Evolutionary conservation across 1,140 invertebrate genomes (phyloP).

Genomic region (Anastatus disparis): DNA sequence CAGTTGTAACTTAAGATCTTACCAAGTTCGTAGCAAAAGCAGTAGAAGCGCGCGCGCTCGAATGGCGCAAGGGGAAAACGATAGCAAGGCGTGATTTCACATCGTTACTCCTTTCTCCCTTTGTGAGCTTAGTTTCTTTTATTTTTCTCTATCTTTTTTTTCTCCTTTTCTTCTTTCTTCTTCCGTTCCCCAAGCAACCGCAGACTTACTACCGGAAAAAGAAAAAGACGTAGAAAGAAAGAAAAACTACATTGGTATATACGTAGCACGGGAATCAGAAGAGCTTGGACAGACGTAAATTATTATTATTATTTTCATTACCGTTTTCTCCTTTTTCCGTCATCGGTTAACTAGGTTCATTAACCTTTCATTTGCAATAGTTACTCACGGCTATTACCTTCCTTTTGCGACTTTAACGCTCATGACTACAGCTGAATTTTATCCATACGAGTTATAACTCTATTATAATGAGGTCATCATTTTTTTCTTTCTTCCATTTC

Average conservation of each 20-base stretch:
- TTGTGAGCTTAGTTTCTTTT: not conserved
- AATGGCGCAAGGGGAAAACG: not conserved
- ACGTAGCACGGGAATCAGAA: too few relatives aligned
- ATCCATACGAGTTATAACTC: not conserved
- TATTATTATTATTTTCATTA: slow-evolving; percentile 27
- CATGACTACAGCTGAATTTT: too few relatives aligned
- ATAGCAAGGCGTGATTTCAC: slow-evolving; percentile 34
- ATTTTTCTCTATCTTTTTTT: not conserved
- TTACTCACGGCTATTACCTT: too few relatives aligned
- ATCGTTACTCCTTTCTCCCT: slow-evolving; percentile 28
- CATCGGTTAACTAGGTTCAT: slow-evolving; percentile 35
- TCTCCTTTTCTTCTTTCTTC: not conserved
- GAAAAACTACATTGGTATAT: too few relatives aligned
- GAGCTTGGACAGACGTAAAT: not conserved
- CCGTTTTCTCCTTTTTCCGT: slow-evolving; percentile 18
- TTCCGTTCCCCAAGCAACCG: not conserved
- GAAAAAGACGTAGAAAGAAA: not conserved
- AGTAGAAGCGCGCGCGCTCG: too few relatives aligned
- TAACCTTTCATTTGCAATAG: not conserved
- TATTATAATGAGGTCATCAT: slow-evolving; percentile 19
- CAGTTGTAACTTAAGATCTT: slow-evolving; percentile 20
- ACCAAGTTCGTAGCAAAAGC: too few relatives aligned
- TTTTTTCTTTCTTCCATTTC: slow-evolving; percentile 19
- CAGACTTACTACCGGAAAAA: not conserved
- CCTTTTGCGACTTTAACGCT: not conserved